These are phyloP conservation scores for Meloidogyne exigua DNA, from an alignment of 1,140 invertebrate species.

Conservation along the genomic window DNA sequence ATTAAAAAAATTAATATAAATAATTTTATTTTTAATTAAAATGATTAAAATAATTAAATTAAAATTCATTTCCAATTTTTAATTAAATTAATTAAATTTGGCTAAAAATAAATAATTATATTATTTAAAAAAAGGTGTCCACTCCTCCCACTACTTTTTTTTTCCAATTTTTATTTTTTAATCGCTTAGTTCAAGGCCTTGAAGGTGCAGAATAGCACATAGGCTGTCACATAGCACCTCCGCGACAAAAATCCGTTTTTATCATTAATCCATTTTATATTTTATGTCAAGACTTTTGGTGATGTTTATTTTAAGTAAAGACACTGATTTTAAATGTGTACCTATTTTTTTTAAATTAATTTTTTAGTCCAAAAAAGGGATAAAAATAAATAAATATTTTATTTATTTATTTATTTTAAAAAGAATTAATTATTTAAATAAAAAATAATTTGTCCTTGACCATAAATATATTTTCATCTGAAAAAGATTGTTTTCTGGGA, in stretches of 20 bases:
- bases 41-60: too few relatives aligned
- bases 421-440: background rate
- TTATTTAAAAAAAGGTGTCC: background rate
- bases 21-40: too few relatives aligned
- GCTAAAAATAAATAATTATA: too few relatives aligned
- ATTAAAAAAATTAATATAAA: too few relatives aligned
- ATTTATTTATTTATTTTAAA: too few relatives aligned
- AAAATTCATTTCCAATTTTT: too few relatives aligned
- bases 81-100: too few relatives aligned
- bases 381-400: background rate
- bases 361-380: background rate
- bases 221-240: constrained; percentile 3
- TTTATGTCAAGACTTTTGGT: background rate
- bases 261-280: background rate
- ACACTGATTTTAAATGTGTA: background rate
- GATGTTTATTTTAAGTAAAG: background rate
- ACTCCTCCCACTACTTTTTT: background rate
- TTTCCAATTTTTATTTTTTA: background rate
- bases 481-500: background rate
- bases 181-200: background rate
- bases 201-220: background rate
- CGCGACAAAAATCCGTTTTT: constrained; percentile 1
- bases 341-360: background rate
- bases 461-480: background rate
- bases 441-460: background rate